phyloP scores from a whole-genome alignment of 2,113 vertebrate genomes.

The Periophthalmodon schlosseri region DNA sequence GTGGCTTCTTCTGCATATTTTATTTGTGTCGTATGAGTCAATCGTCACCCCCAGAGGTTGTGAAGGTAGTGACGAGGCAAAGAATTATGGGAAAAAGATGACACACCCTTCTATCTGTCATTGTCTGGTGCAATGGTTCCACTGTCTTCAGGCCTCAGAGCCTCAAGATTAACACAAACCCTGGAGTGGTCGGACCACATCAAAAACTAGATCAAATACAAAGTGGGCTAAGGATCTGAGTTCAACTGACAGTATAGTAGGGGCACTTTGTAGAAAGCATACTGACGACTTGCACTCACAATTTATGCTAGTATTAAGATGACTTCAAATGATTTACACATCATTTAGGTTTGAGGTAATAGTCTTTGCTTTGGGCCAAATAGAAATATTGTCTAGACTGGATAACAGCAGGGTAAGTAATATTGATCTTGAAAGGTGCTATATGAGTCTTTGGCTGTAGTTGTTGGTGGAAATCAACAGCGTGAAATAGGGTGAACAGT shows the following conservation, averaged over 20 bases:
- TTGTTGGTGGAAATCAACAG: background rate
- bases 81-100: slow-evolving; percentile 64
- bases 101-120: slow-evolving; percentile 50
- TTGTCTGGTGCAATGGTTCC: slow-evolving; percentile 13
- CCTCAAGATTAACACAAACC: slow-evolving; percentile 45
- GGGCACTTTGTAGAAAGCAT: background rate
- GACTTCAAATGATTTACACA: background rate
- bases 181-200: slow-evolving; percentile 34
- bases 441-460: too few species aligned
- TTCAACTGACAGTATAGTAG: slow-evolving; percentile 4
- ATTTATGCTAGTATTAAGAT: background rate
- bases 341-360: background rate
- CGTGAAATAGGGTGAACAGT: background rate
- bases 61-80: slow-evolving; percentile 45
- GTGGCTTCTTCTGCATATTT: background rate
- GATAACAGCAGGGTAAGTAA: background rate
- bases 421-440: background rate
- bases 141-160: background rate
- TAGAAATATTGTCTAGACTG: background rate
- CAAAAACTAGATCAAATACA: slow-evolving; percentile 33
- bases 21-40: slow-evolving; percentile 42
- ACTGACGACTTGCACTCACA: background rate
- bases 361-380: background rate
- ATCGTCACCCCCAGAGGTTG: slow-evolving; percentile 41
- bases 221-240: slow-evolving; percentile 19